Evolutionary conservation across 2,888 invertebrate genomes (phyloP), one percentile per base, ranked within the genome.

Genomic region (Muscina levida): DNA sequence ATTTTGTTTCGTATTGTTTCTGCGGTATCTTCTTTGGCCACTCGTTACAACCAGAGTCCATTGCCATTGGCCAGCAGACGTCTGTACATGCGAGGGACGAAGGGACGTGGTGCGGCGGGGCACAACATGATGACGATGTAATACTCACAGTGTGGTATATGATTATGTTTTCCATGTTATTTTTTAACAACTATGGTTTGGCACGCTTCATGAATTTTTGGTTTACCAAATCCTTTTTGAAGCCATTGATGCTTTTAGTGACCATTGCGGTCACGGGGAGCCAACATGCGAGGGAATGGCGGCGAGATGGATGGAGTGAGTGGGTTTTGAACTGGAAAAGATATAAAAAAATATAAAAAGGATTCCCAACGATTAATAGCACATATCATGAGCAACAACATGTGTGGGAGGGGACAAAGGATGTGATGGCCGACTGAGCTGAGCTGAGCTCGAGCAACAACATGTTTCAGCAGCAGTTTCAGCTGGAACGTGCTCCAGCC

Each of bases 281-380:
- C n/a, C n/a, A n/a, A n/a, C n/a, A n/a, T n/a, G 17, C 6, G 59
- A 1, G 39, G 6, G n/a, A 8, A 26, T 5, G 57, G 31, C 10
- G 42, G 62, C 3, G 5, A 1, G 42, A 22, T 22, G 39, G 13
- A 13, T 4, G 24, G 39, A n/a, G 22, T 62, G 62, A 22, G 8
- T 8, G 17, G 51, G 8, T 51, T 70, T 57, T 44, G 66, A 2
- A 39, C 51, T 19, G 37, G 46, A 57, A 48, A 37, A 37, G 37
- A 42, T 44, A 44, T n/a, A 44, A 17, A 42, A 74, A 59, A 48
- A 53, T 5, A 31, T 5, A 31, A 46, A 72, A 68, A 57, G 72
- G 39, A 72, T 65, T 46, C 51, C 56, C 75, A 56, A 76, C 72
- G 79, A 76, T 72, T 79, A 79, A 79, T 79, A 66, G 72, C 65